Base-by-base conservation (phyloP, 2,113 vertebrate genomes). In the Halichoerus grypus region DNA sequence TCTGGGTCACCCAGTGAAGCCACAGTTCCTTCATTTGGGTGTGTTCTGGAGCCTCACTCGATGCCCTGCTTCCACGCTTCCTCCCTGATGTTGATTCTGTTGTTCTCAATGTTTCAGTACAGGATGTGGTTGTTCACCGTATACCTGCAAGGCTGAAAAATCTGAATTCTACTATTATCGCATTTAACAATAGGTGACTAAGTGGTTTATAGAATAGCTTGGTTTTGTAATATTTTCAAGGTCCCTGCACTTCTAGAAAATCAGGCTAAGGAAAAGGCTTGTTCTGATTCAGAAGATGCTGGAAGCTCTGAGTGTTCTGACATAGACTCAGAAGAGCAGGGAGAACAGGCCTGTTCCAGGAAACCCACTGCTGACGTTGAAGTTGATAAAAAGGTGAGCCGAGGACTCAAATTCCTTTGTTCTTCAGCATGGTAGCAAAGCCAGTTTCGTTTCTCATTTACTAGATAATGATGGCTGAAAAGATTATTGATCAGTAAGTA, bases 221-320 rank as follows among this genome's bases (percentile, higher is more conserved):
- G 49, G 15, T 19, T 85, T 80, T 97, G 5, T 98, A 0, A 79
- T 83, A 18, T 94, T 36, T 96, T 98, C 13, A 95, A 99, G 99
- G 99, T 99, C 71, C 99, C 99, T 33, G 99, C 99, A 10, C 99
- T 99, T 59, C 99, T 99, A 88, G 99, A 99, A 98, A 96, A 97
- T 46, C 67, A 15, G 46, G n/a, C 57, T 42, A 86, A 97, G 31
- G 95, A 97, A 3, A 94, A 91, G 88, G 96, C 90, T 86, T 94
- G 65, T 97, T 98, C 98, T 96, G 98, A 98, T 51, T 99, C 99
- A 51, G 99, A 99, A 65, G 98, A 98, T 61, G 91, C 83, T 3
- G 97, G 13, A 82, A 99, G 59, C 95, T 98, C 98, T 67, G 98
- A 98, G 89, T 88, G 80, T 76, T 98, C 98, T 0, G 98, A 98